Percentiles rank a stretch among this genome's conserved stretches.
phyloP scores from a whole-genome alignment of 2,797 vertebrate genomes.

The Takifugu ocellatus region DNA sequence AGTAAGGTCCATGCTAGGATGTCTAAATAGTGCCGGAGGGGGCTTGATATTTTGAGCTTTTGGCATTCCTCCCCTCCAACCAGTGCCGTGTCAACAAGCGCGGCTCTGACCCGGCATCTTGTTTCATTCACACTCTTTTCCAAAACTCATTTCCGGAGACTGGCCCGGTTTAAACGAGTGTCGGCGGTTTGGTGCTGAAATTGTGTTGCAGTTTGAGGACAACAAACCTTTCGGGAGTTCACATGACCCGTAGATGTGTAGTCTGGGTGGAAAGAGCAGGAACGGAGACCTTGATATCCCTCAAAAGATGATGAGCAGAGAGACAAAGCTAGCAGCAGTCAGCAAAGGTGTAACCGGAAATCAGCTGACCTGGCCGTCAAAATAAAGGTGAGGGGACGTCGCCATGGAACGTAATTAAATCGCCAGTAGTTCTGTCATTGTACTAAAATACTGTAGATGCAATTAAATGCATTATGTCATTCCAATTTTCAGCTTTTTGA shows the following conservation, averaged over 20 bases:
- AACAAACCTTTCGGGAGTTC: slow-evolving; percentile 22
- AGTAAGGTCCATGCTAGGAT: slow-evolving; percentile 39
- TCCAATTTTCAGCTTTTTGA: no score
- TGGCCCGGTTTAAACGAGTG: slow-evolving; percentile 1
- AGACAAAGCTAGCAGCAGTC: slow-evolving; percentile 22
- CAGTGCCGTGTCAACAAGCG: slow-evolving; percentile 45
- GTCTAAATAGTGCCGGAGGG: slow-evolving; percentile 31
- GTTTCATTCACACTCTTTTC: slow-evolving; percentile 21
- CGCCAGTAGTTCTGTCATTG: not conserved
- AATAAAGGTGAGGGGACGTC: slow-evolving; percentile 7
- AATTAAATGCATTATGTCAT: no score
- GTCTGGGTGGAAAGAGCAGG: slow-evolving; percentile 54
- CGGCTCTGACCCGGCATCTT: slow-evolving; percentile 28
- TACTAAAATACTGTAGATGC: not conserved
- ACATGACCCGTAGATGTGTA: slow-evolving; percentile 70
- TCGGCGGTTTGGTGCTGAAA: slow-evolving; percentile 1
- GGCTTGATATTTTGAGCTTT: slow-evolving; percentile 46
- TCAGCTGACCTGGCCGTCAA: slow-evolving; percentile 19
- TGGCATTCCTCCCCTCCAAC: slow-evolving; percentile 25
- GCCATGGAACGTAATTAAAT: not conserved
- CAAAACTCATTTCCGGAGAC: slow-evolving; percentile 1
- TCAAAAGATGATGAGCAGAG: slow-evolving; percentile 39
- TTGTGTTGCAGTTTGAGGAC: not conserved
- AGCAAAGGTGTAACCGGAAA: slow-evolving; percentile 9
- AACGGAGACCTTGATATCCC: slow-evolving; percentile 79